A percentile compares a stretch with the other conserved stretches of the same genome.
Conservation (phyloP, 1,140 invertebrate species). For the Cherax quadricarinatus region DNA sequence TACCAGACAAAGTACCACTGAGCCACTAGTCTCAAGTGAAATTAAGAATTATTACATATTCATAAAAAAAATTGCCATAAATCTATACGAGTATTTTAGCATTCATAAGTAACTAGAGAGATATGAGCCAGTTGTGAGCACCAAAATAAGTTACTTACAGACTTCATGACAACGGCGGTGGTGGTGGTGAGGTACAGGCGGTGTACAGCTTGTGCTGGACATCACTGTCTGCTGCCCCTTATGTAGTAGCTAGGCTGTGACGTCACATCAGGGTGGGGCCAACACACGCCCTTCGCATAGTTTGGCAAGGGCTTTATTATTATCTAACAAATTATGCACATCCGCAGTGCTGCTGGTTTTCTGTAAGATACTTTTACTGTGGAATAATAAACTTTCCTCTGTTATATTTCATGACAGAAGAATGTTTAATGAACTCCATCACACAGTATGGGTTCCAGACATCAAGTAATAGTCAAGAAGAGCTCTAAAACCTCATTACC, state of each 20-base stretch:
- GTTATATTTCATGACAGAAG: too few relatives aligned
- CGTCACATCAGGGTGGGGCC: slow-evolving; percentile 33
- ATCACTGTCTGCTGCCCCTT: slow-evolving; percentile 5
- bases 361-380: too few relatives aligned
- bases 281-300: slow-evolving; percentile 14
- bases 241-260: slow-evolving; percentile 13
- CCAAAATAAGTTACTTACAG: slow-evolving; percentile 35
- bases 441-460: too few relatives aligned
- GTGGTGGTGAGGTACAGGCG: slow-evolving; percentile 17
- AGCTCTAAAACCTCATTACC: too few relatives aligned
- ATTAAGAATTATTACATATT: neutral
- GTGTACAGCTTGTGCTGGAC: slow-evolving; percentile 46
- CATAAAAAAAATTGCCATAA: neutral
- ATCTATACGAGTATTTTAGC: too few relatives aligned
- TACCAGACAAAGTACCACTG: too few relatives aligned
- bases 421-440: too few relatives aligned
- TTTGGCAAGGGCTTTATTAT: neutral
- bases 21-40: too few relatives aligned
- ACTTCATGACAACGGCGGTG: slow-evolving; percentile 43
- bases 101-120: neutral
- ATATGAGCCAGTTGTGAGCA: neutral
- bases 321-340: too few relatives aligned
- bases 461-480: too few relatives aligned
- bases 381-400: too few relatives aligned
- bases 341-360: too few relatives aligned